Evolutionary conservation across 2,888 invertebrate species (phyloP), one percentile per base, ranked within the genome.

Genomic region (Holacanthella duospinosa): DNA sequence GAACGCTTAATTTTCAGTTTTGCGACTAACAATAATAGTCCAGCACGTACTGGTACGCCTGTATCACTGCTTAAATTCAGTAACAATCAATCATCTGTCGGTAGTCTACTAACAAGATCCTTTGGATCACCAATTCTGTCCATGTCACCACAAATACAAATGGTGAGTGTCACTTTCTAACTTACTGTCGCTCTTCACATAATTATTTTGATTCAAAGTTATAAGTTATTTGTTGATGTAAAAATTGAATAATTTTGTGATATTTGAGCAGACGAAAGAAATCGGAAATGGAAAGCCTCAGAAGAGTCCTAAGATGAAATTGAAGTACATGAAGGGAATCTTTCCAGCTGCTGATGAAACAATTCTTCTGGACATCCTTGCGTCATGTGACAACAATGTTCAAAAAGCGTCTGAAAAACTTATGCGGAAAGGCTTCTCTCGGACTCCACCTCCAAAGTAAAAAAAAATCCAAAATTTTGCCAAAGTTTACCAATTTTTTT

Each of bases 331-430:
- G 80, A 93, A 93, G 79, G 89, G 87, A 74, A 85, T 93, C 74
- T 93, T 92, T 77, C 89, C 92, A 0, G 87, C 89, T 78, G 92
- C 89, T 0, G 93, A 93, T 74, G 93, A 93, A 77, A 89, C 88
- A 26, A 77, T 92, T 54, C 84, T 93, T 29, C 80, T 93, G 61
- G 93, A 93, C 74, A 82, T 90, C 53, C 79, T 92, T 59, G 86
- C 88, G 58, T 89, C 86, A 77, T 86, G 89, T 73, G 93, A 93
- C 74, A 92, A 92, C 77, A 93, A 92, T 77, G 92, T 93, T 6
- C 89, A 90, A 76, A 88, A 86, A 73, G 88, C 92, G 1, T 88
- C 91, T 12, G 90, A 92, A 73, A 85, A 85, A 69, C 80, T 93
- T 16, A 80, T 86, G 43, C 81, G 84, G 9, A 84, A 91, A 84